Percentiles rank a stretch among this genome's conserved stretches.
phyloP scores from a whole-genome alignment of 2,888 invertebrate species.

The Linnaemya vulpina region DNA sequence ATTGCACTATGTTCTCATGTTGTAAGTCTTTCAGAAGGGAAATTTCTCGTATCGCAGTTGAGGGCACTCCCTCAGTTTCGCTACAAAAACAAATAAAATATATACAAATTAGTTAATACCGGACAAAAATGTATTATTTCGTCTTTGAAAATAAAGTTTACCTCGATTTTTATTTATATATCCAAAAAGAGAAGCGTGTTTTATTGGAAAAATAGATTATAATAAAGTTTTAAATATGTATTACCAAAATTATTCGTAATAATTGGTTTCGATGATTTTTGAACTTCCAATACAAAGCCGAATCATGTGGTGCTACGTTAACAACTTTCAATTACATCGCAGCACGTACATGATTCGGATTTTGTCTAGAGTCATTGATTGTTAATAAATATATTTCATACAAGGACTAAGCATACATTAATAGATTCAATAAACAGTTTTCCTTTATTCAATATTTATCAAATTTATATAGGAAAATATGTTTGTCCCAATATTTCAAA shows the following conservation, averaged over 20 bases:
- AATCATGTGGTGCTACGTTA: conserved; percentile 89
- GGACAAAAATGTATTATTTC: neutral
- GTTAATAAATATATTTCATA: neutral
- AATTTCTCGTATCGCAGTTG: conserved; percentile 98
- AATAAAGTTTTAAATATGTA: neutral
- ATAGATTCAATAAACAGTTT: no score
- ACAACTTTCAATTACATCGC: conserved; percentile 81
- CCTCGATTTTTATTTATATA: conserved; percentile 39
- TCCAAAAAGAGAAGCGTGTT: conserved; percentile 22
- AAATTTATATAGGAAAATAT: no score
- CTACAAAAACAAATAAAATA: conserved; percentile 83
- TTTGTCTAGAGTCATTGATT: conserved; percentile 77
- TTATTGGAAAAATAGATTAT: conserved; percentile 1
- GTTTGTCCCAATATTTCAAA: no score
- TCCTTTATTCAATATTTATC: no score
- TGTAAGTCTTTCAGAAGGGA: conserved; percentile 94
- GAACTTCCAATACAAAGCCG: conserved; percentile 85
- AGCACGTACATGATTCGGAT: conserved; percentile 85
- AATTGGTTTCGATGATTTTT: conserved; percentile 24
- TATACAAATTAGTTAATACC: neutral
- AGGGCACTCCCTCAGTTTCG: conserved; percentile 98
- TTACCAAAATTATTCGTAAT: neutral
- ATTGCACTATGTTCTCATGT: conserved; percentile 94
- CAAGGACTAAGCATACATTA: no score
- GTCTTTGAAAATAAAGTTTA: conserved; percentile 17